Evolutionary conservation across 2,797 vertebrate genomes (phyloP).

Genomic region (Lacerta agilis): DNA sequence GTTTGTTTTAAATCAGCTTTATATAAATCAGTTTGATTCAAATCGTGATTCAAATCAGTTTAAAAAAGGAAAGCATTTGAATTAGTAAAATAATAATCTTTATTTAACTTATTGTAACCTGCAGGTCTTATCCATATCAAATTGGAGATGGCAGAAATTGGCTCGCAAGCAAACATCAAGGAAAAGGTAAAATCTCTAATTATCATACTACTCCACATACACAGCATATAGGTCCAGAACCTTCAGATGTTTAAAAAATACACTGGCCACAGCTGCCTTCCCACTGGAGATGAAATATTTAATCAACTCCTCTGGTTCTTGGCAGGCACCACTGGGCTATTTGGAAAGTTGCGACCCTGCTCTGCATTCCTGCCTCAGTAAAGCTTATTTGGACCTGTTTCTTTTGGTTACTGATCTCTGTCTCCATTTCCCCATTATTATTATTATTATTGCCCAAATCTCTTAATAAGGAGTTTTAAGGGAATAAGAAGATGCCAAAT

Average conservation of each 20-base stretch:
- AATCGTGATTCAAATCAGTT: too few species aligned
- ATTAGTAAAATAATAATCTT: constrained; percentile 7
- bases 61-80: constrained; percentile 42
- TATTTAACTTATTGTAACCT: constrained; percentile 25
- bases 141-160: constrained; percentile 79
- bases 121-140: constrained; percentile 58
- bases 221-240: background rate
- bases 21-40: too few species aligned
- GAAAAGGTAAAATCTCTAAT: constrained; percentile 77
- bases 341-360: background rate
- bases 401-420: background rate
- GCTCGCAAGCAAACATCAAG: constrained; percentile 80
- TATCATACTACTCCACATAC: background rate
- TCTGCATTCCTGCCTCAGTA: background rate
- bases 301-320: background rate
- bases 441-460: background rate
- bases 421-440: background rate
- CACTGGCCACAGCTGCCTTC: background rate
- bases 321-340: background rate
- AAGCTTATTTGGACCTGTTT: background rate
- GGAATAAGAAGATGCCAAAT: background rate
- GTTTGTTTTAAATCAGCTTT: too few species aligned
- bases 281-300: background rate
- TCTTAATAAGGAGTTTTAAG: background rate
- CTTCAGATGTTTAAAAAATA: background rate